A percentile compares a stretch with the other conserved stretches of the same genome.
phyloP scores from a whole-genome alignment of 2,888 invertebrate genomes.

The Aleiodes alternator region DNA sequence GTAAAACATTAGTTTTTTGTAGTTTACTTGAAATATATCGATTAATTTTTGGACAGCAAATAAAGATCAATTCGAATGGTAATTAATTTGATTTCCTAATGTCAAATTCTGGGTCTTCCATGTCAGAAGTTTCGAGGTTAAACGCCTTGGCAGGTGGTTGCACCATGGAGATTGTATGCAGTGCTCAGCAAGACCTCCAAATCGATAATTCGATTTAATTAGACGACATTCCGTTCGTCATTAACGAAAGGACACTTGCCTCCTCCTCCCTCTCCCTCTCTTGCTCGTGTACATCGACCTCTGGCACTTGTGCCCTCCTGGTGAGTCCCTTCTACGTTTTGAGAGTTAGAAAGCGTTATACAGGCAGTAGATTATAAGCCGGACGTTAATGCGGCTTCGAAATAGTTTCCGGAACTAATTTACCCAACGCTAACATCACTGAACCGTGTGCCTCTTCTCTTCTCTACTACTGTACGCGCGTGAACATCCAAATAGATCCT shows the following conservation, averaged over 20 bases:
- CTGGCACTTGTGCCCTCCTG: constrained; percentile 36
- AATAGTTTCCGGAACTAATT: constrained; percentile 69
- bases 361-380: constrained; percentile 55
- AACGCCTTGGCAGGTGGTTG: constrained; percentile 41
- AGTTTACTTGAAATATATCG: too few relatives aligned
- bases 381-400: constrained; percentile 64
- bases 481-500: constrained; percentile 32
- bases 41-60: too few relatives aligned
- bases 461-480: constrained; percentile 18
- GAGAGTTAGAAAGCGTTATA: constrained; percentile 43
- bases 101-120: not conserved
- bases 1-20: too few relatives aligned
- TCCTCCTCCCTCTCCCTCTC: not conserved
- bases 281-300: constrained; percentile 1
- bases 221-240: constrained; percentile 60
- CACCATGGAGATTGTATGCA: constrained; percentile 39
- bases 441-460: not conserved
- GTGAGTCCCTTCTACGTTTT: constrained; percentile 9
- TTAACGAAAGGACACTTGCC: constrained; percentile 52
- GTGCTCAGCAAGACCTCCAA: constrained; percentile 20
- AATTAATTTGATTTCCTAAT: constrained; percentile 13
- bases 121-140: constrained; percentile 21
- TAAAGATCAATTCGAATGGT: not conserved
- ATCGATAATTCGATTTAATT: constrained; percentile 65
- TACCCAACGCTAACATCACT: constrained; percentile 51